phyloP scores from a whole-genome alignment of 2,797 vertebrate species.

The Notolepis coatsorum region DNA sequence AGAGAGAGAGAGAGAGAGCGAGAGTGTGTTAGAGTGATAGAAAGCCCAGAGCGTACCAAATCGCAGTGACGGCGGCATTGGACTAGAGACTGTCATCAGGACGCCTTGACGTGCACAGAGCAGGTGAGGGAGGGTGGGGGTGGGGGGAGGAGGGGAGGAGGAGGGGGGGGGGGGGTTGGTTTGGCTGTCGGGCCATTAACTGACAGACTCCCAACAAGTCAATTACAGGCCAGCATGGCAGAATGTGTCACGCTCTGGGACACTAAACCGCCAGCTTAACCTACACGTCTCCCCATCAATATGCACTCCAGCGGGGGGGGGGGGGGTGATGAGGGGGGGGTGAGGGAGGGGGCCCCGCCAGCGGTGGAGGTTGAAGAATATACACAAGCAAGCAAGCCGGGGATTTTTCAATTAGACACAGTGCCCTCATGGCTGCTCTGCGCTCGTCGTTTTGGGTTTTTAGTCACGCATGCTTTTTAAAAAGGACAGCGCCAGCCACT shows the following conservation, averaged over 20 bases:
- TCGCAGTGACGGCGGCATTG: constrained; percentile 47
- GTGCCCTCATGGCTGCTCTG: not conserved
- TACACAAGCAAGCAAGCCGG: constrained; percentile 1
- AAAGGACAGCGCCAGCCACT: too few relatives aligned
- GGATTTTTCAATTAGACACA: not conserved
- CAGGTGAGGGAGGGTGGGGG: constrained; percentile 70
- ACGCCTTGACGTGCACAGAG: constrained; percentile 49
- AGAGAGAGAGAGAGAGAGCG: constrained; percentile 35
- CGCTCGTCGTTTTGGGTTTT: too few relatives aligned
- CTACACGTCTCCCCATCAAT: constrained; percentile 70
- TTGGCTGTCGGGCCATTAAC: too few relatives aligned
- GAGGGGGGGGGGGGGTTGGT: too few relatives aligned
- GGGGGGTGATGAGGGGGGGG: constrained; percentile 4
- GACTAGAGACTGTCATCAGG: constrained; percentile 70
- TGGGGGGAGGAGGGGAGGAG: too few relatives aligned
- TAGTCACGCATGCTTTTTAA: too few relatives aligned
- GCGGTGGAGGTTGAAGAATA: not conserved
- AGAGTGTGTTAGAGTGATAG: constrained; percentile 24
- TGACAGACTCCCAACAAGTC: constrained; percentile 70
- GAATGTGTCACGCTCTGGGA: constrained; percentile 75
- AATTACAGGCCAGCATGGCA: constrained; percentile 68
- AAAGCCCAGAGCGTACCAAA: constrained; percentile 33
- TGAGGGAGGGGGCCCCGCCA: too few relatives aligned
- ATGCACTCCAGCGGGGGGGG: constrained; percentile 34
- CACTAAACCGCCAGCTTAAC: constrained; percentile 72